These are phyloP conservation scores for Callyntrura sp. DNA, from an alignment of 2,888 invertebrate species.

Conservation along the genomic window DNA sequence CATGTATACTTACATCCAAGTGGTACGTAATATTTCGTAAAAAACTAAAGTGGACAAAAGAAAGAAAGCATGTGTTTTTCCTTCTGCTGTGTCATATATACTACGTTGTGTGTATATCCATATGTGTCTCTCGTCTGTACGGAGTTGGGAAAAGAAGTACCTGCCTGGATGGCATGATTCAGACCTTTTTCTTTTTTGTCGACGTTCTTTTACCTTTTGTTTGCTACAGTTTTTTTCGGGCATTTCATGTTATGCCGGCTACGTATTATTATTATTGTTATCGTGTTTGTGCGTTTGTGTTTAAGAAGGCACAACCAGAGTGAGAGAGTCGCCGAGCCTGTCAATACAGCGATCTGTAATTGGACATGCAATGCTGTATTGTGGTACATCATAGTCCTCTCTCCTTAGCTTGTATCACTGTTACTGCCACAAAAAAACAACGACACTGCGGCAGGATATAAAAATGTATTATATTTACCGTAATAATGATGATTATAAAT, in stretches of 20 bases:
- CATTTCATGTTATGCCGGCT: not conserved
- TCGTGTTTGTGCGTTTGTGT: constrained; percentile 2
- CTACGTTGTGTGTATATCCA: not conserved
- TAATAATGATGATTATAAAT: constrained; percentile 30
- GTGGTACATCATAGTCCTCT: not conserved
- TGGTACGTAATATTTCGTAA: not conserved
- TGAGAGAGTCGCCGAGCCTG: constrained; percentile 56
- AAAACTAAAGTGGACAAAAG: constrained; percentile 6
- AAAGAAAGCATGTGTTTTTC: not conserved
- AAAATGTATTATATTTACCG: constrained; percentile 19
- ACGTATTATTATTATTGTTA: constrained; percentile 15
- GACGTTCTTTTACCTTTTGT: constrained; percentile 45
- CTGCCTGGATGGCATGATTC: constrained; percentile 60
- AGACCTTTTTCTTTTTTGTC: constrained; percentile 52
- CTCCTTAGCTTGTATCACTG: not conserved
- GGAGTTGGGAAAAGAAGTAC: constrained; percentile 67
- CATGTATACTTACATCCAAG: not conserved
- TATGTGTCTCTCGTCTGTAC: constrained; percentile 18
- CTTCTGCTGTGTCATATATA: not conserved
- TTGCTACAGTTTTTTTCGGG: not conserved
- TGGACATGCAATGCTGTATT: constrained; percentile 69
- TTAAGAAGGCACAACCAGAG: constrained; percentile 41
- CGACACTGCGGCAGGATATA: not conserved
- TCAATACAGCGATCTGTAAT: constrained; percentile 72
- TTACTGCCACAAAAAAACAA: no score